Evolutionary conservation across 2,888 invertebrate genomes (phyloP).

Genomic region (Pegoplata infirma): DNA sequence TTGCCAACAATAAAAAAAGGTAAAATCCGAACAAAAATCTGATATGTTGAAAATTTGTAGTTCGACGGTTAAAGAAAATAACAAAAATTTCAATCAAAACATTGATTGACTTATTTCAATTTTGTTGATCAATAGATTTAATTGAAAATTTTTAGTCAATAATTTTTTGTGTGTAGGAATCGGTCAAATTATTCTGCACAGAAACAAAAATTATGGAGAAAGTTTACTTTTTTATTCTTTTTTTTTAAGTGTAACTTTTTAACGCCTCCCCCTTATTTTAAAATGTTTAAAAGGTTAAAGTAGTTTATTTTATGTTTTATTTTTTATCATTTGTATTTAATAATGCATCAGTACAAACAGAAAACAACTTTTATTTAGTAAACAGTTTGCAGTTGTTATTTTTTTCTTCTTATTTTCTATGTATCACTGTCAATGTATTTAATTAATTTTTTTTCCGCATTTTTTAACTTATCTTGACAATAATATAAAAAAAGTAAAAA

Average conservation of each 20-base stretch:
- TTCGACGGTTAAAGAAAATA: no score
- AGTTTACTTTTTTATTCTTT: no score
- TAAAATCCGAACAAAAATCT: no score
- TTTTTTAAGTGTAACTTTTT: background rate
- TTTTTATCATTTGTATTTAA: background rate
- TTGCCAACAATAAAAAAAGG: no score
- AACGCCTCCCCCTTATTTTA: background rate
- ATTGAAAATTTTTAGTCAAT: no score
- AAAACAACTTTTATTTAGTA: conserved; percentile 4
- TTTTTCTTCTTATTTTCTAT: background rate
- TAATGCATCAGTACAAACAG: background rate
- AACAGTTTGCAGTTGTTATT: background rate
- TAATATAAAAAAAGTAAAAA: conserved; percentile 30
- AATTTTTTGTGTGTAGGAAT: no score
- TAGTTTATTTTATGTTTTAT: background rate
- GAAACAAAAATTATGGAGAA: no score
- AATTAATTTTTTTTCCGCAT: conserved; percentile 35
- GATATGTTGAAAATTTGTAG: no score
- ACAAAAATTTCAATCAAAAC: no score
- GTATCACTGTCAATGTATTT: conserved; percentile 46
- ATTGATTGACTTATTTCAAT: no score
- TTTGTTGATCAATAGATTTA: no score
- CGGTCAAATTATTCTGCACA: no score
- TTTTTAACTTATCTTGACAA: conserved; percentile 39
- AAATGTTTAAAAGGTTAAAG: conserved; percentile 9